phyloP scores from a whole-genome alignment of 2,113 vertebrate species.

The Anarhynchus alexandrinus region DNA sequence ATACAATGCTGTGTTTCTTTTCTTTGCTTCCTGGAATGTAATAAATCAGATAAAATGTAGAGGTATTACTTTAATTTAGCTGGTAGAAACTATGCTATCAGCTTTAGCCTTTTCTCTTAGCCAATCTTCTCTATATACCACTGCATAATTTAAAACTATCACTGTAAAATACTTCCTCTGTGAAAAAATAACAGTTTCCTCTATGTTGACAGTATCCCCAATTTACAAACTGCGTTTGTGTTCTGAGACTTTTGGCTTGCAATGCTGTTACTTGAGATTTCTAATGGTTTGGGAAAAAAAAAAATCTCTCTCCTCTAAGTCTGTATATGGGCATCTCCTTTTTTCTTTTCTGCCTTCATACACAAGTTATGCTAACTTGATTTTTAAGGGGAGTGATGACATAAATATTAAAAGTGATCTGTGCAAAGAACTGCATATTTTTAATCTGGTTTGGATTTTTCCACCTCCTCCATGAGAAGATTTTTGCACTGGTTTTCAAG shows the following conservation, averaged over 20 bases:
- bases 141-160: not conserved
- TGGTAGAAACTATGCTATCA: not conserved
- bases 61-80: not conserved
- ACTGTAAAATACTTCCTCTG: not conserved
- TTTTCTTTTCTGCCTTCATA: not conserved
- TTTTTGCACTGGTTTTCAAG: not conserved
- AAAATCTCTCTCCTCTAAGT: not conserved
- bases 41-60: not conserved
- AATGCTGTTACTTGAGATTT: not conserved
- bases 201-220: not conserved
- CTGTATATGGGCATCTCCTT: fast-evolving
- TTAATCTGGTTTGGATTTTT: not conserved
- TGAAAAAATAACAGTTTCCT: not conserved
- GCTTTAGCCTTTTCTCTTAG: not conserved
- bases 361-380: not conserved
- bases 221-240: not conserved
- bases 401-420: not conserved
- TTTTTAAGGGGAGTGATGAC: not conserved
- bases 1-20: not conserved
- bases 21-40: not conserved
- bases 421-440: not conserved
- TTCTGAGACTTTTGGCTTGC: not conserved
- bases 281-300: not conserved
- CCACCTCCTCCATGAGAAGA: not conserved
- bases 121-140: not conserved